phyloP scores from a whole-genome alignment of 2,797 vertebrate genomes.

The Urosaurus nigricauda region DNA sequence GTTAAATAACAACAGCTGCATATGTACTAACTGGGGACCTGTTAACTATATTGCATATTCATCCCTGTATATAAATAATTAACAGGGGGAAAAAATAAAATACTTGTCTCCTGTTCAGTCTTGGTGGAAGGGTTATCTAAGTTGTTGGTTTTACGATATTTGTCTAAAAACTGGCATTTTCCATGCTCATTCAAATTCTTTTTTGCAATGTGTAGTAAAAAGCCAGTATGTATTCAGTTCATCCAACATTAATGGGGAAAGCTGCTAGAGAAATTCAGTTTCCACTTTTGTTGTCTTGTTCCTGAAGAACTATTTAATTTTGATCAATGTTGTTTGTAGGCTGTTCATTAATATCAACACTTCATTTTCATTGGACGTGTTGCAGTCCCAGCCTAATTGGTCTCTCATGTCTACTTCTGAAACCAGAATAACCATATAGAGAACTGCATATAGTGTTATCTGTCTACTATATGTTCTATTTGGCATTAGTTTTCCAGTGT shows the following conservation, averaged over 20 bases:
- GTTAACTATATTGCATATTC: constrained; percentile 8
- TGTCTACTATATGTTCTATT: neutral
- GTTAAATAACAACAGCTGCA: neutral
- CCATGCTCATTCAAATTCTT: no score
- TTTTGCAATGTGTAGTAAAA: neutral
- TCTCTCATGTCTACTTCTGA: neutral
- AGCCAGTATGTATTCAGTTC: neutral
- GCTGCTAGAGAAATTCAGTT: neutral
- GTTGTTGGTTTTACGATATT: neutral
- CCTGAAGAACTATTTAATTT: neutral
- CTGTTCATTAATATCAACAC: neutral
- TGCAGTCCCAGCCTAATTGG: neutral
- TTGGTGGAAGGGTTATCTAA: constrained; percentile 3
- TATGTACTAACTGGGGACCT: neutral
- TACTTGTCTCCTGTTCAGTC: neutral
- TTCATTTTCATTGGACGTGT: neutral
- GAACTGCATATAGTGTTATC: neutral
- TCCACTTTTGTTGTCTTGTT: neutral
- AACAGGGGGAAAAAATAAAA: neutral
- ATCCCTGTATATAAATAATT: constrained; percentile 3
- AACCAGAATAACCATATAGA: neutral
- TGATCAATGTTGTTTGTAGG: neutral
- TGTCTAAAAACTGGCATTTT: neutral
- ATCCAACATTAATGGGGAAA: neutral
- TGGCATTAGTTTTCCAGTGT: neutral